Evolutionary conservation across 2,113 vertebrate genomes (phyloP).

Genomic region (Ptychochromis oligacanthus): DNA sequence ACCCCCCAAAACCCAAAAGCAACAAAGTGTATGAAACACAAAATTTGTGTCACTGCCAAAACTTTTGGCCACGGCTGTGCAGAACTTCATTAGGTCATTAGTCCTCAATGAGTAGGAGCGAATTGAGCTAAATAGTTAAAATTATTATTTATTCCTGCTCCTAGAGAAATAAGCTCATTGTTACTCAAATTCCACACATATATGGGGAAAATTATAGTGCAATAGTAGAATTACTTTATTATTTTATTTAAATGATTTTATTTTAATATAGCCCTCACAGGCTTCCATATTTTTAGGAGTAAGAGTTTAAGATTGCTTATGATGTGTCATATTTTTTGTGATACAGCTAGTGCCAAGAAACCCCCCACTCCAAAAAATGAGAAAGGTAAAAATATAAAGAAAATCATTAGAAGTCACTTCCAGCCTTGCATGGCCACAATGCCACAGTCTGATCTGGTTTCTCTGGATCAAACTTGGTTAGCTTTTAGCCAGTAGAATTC

Average conservation of each 20-base stretch:
- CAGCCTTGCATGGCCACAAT: neutral
- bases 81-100: too few relatives aligned
- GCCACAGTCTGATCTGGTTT: slow-evolving; percentile 35
- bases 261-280: neutral
- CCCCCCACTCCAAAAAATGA: slow-evolving; percentile 79
- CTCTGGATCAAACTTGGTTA: slow-evolving; percentile 35
- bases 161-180: neutral
- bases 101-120: neutral
- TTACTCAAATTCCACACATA: too few relatives aligned
- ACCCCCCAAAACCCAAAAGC: neutral
- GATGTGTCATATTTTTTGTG: slow-evolving; percentile 68
- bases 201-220: neutral
- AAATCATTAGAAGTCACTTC: slow-evolving; percentile 30
- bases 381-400: slow-evolving; percentile 79
- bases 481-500: slow-evolving; percentile 11
- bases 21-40: too few relatives aligned
- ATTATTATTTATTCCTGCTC: neutral
- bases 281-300: neutral
- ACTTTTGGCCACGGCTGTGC: neutral
- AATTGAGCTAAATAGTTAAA: rapidly evolving
- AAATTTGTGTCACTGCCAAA: neutral
- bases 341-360: slow-evolving; percentile 85
- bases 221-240: too few relatives aligned
- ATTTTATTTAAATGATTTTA: neutral
- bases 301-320: slow-evolving; percentile 12